A percentile compares a stretch with the other conserved stretches of the same genome.
Conservation (phyloP, 1,140 invertebrate species). For the Dendroctonus valens region DNA sequence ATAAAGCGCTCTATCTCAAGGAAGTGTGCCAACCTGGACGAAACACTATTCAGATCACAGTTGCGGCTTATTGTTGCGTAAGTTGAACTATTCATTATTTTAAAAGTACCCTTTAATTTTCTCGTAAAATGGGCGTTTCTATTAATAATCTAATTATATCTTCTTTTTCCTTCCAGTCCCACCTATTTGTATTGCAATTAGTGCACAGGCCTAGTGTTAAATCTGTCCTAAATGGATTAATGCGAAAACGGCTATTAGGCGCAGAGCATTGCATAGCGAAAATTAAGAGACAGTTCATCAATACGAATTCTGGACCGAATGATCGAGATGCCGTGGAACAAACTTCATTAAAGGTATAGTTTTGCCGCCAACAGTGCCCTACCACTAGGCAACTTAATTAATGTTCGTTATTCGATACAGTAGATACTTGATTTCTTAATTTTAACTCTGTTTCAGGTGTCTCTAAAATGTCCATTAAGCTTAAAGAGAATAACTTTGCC, state of each 20-base stretch:
- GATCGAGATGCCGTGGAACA: slow-evolving; percentile 82
- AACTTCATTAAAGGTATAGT: slow-evolving; percentile 69
- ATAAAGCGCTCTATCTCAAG: slow-evolving; percentile 95
- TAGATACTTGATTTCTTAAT: too few species aligned
- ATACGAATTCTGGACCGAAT: slow-evolving; percentile 56
- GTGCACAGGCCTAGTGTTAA: slow-evolving; percentile 92
- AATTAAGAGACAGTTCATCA: slow-evolving; percentile 92
- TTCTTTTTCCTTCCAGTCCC: slow-evolving; percentile 71
- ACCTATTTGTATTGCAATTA: slow-evolving; percentile 92
- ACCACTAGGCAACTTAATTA: too few species aligned
- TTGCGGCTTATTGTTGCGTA: slow-evolving; percentile 96
- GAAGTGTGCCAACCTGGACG: slow-evolving; percentile 90
- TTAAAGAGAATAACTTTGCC: slow-evolving; percentile 91
- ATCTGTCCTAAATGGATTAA: slow-evolving; percentile 86
- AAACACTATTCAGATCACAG: slow-evolving; percentile 96
- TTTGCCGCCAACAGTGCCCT: too few species aligned
- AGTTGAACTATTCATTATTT: slow-evolving; percentile 55
- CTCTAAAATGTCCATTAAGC: slow-evolving; percentile 95
- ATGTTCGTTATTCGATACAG: too few species aligned
- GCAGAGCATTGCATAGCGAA: slow-evolving; percentile 93
- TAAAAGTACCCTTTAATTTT: neutral
- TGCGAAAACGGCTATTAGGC: slow-evolving; percentile 83
- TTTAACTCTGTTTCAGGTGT: slow-evolving; percentile 56
- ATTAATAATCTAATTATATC: slow-evolving; percentile 14
- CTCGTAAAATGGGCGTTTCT: too few species aligned